phyloP scores from a whole-genome alignment of 2,797 vertebrate species.

The Chaetodon trifasciatus region DNA sequence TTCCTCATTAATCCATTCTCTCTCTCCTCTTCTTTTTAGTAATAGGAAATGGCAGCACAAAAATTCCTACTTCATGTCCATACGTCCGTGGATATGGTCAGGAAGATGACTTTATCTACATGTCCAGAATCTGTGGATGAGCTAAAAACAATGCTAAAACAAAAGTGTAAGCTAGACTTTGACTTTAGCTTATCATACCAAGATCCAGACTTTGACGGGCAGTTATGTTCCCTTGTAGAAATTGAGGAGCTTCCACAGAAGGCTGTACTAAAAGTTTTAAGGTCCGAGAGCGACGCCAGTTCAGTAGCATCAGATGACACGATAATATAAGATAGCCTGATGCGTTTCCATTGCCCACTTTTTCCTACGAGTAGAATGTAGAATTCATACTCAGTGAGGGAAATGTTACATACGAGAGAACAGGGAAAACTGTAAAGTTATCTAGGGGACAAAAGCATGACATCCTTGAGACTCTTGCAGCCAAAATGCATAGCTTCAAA shows the following conservation, averaged over 20 bases:
- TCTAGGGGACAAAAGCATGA: too few species aligned
- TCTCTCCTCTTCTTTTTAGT: neutral
- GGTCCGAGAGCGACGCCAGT: too few species aligned
- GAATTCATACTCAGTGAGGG: too few species aligned
- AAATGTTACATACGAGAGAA: too few species aligned
- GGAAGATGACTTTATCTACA: slow-evolving; percentile 28
- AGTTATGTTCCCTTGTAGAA: slow-evolving; percentile 39
- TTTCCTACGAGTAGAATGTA: too few species aligned
- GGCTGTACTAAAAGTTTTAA: slow-evolving; percentile 40
- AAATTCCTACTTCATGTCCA: slow-evolving; percentile 28
- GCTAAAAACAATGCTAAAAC: slow-evolving; percentile 28
- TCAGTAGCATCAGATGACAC: too few species aligned
- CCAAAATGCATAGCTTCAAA: too few species aligned
- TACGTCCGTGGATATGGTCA: slow-evolving; percentile 28
- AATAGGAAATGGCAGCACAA: slow-evolving; percentile 33
- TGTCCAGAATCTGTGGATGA: slow-evolving; percentile 36
- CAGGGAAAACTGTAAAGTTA: too few species aligned
- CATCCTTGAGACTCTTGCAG: too few species aligned
- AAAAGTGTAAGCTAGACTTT: slow-evolving; percentile 33
- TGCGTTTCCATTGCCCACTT: too few species aligned
- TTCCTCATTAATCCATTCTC: neutral
- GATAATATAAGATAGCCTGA: too few species aligned
- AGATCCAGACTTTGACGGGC: slow-evolving; percentile 36
- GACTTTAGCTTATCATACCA: slow-evolving; percentile 5
- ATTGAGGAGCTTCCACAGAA: slow-evolving; percentile 37